Percentiles rank a stretch among this genome's conserved stretches.
phyloP scores from a whole-genome alignment of 2,888 invertebrate species.

The Biston stratarius region DNA sequence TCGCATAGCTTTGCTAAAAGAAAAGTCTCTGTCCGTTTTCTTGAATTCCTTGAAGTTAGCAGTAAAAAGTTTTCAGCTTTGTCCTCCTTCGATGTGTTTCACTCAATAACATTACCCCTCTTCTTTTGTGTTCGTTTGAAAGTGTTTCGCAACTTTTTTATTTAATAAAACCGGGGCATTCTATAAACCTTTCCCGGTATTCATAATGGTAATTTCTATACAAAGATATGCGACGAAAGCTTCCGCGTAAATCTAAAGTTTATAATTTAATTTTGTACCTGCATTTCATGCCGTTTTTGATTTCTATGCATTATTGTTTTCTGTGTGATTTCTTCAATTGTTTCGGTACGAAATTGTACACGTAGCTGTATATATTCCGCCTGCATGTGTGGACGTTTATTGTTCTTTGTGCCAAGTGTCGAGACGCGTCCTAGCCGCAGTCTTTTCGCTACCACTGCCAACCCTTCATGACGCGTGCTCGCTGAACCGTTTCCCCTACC shows the following conservation, averaged over 20 bases:
- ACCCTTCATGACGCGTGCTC: slow-evolving; percentile 36
- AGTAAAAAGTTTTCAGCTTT: slow-evolving; percentile 42
- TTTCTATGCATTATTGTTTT: not conserved
- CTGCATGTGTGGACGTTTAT: slow-evolving; percentile 80
- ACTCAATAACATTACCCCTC: slow-evolving; percentile 43
- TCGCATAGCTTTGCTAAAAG: slow-evolving; percentile 29
- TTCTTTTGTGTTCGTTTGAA: slow-evolving; percentile 48
- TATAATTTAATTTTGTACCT: not conserved
- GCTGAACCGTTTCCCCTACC: slow-evolving; percentile 39
- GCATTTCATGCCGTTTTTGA: not conserved
- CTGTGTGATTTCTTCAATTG: not conserved
- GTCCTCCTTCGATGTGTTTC: slow-evolving; percentile 41
- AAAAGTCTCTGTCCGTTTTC: slow-evolving; percentile 31
- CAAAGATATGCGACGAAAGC: not conserved
- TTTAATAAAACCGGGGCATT: slow-evolving; percentile 31
- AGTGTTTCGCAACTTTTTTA: slow-evolving; percentile 45
- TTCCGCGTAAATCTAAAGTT: not conserved
- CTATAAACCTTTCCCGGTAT: slow-evolving; percentile 27
- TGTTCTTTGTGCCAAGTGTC: slow-evolving; percentile 62
- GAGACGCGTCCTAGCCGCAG: slow-evolving; percentile 62
- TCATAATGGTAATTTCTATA: slow-evolving; percentile 8
- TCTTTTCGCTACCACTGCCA: slow-evolving; percentile 62
- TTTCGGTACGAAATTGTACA: slow-evolving; percentile 32
- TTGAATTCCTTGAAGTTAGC: slow-evolving; percentile 38
- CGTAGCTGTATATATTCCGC: slow-evolving; percentile 59